Evolutionary conservation across 2,888 invertebrate species (phyloP).

Genomic region (Cephus rjabovi): DNA sequence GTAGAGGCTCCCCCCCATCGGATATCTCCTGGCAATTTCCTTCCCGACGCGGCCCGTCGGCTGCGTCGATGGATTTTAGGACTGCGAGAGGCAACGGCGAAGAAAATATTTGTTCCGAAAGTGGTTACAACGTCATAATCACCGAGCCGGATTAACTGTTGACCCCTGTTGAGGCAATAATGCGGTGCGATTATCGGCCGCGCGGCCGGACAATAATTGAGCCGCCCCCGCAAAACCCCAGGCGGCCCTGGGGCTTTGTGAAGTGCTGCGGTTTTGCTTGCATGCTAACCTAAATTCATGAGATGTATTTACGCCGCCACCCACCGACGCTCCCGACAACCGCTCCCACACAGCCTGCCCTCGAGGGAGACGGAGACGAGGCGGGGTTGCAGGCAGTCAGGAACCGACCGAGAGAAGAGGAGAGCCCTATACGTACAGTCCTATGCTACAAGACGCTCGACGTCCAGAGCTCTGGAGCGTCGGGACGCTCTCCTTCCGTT

Average conservation of each 20-base stretch:
- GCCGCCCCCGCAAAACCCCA: constrained; percentile 26
- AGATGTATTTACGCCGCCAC: constrained; percentile 52
- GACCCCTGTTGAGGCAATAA: constrained; percentile 39
- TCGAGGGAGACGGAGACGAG: constrained; percentile 13
- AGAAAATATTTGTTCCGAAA: constrained; percentile 4
- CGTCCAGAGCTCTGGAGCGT: not conserved
- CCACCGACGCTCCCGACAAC: constrained; percentile 19
- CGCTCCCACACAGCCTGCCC: constrained; percentile 13
- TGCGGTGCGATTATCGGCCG: constrained; percentile 49
- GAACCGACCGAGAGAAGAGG: not conserved
- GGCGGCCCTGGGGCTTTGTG: constrained; percentile 29
- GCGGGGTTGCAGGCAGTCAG: not conserved
- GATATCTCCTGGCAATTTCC: not conserved
- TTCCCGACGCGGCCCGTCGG: not conserved
- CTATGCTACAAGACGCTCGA: not conserved
- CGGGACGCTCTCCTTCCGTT: not conserved
- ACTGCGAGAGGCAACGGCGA: not conserved
- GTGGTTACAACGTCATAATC: constrained; percentile 26
- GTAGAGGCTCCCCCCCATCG: not conserved
- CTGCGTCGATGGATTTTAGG: not conserved
- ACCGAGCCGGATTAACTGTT: constrained; percentile 31
- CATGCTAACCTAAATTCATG: constrained; percentile 58
- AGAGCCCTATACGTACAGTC: not conserved
- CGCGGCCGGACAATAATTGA: constrained; percentile 54
- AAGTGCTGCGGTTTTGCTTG: constrained; percentile 55